These are phyloP conservation scores for Pristionchus fissidentatus DNA, from an alignment of 2,888 invertebrate genomes.

Conservation along the genomic window DNA sequence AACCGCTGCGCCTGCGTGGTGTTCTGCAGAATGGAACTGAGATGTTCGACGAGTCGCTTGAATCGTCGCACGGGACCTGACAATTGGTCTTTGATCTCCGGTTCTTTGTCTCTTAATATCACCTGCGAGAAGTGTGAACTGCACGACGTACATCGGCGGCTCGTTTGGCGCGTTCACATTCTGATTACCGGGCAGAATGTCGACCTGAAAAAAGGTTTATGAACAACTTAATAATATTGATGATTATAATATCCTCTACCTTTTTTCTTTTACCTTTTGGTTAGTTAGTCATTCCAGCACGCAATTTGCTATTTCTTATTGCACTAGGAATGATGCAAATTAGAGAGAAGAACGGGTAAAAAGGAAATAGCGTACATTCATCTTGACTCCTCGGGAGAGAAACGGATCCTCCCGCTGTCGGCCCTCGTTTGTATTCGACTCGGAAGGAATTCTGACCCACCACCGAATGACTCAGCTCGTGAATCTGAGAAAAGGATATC, in stretches of 20 bases:
- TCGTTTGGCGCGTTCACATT: constrained; percentile 61
- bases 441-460: constrained; percentile 96
- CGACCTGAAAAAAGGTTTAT: constrained; percentile 67
- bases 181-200: constrained; percentile 65
- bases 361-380: constrained; percentile 64
- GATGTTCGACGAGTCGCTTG: constrained; percentile 74
- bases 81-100: background rate
- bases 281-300: too few species aligned
- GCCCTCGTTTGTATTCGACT: constrained; percentile 94
- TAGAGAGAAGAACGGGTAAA: background rate
- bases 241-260: background rate
- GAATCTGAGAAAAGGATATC: constrained; percentile 83
- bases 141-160: constrained; percentile 73
- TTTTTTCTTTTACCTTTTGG: too few species aligned
- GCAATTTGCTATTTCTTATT: too few species aligned
- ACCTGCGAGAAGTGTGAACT: constrained; percentile 73
- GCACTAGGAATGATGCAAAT: too few species aligned
- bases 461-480: constrained; percentile 96
- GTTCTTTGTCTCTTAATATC: background rate
- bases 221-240: too few species aligned
- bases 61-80: constrained; percentile 70
- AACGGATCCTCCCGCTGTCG: constrained; percentile 81
- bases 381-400: constrained; percentile 76
- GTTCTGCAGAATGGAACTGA: constrained; percentile 72
- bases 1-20: constrained; percentile 60